Conservation (phyloP, 2,888 invertebrate species). For the Diloba caeruleocephala region DNA sequence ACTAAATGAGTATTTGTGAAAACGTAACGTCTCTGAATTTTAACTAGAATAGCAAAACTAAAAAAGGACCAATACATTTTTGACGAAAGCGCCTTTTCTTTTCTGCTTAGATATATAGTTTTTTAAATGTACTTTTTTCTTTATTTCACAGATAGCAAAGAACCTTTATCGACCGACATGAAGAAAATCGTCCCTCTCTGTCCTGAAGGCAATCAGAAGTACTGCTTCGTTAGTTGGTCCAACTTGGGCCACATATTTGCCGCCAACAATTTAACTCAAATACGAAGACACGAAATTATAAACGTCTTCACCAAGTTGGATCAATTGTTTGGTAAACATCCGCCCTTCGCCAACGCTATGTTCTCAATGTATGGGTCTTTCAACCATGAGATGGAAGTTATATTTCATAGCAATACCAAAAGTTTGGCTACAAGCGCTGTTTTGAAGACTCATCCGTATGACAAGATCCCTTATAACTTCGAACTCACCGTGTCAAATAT, state of each 20-base stretch:
- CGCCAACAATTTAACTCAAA: conserved; percentile 84
- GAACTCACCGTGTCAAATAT: conserved; percentile 69
- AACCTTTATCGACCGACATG: conserved; percentile 7
- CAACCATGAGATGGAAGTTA: conserved; percentile 90
- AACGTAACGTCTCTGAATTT: no score
- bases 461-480: conserved; percentile 76
- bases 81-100: no score
- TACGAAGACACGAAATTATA: conserved; percentile 91
- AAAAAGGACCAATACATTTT: no score
- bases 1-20: no score
- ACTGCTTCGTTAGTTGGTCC: conserved; percentile 92
- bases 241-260: conserved; percentile 91
- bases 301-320: conserved; percentile 92
- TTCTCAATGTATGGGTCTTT: conserved; percentile 92
- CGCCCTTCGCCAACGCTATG: conserved; percentile 87
- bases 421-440: conserved; percentile 67
- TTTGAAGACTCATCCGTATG: conserved; percentile 72
- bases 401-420: conserved; percentile 91
- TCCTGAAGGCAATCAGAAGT: conserved; percentile 83
- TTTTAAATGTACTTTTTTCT: conserved; percentile 1
- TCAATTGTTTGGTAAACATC: conserved; percentile 91
- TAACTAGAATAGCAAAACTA: no score
- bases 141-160: conserved; percentile 31
- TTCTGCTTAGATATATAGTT: no score
- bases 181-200: conserved; percentile 89